phyloP scores from a whole-genome alignment of 2,888 invertebrate genomes.

The Cheilosia vulpina region DNA sequence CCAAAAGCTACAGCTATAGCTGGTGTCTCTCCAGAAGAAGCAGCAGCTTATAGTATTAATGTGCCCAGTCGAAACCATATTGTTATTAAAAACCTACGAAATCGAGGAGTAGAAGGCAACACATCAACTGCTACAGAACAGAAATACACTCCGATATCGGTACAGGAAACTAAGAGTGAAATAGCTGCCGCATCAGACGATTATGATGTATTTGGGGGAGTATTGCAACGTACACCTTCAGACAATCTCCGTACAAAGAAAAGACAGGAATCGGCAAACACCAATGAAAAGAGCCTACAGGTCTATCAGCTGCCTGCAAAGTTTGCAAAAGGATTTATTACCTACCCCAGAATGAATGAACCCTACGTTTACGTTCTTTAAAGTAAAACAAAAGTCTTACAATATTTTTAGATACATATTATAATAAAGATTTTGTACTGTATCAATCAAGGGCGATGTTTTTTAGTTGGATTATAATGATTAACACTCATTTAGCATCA shows the following conservation, averaged over 20 bases:
- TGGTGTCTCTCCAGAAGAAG: slow-evolving; percentile 85
- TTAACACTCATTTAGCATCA: too few species aligned
- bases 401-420: too few species aligned
- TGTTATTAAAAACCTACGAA: slow-evolving; percentile 77
- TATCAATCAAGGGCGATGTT: neutral
- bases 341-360: neutral
- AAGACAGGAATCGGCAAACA: neutral
- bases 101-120: neutral
- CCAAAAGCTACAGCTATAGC: slow-evolving; percentile 91
- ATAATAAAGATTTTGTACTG: too few species aligned
- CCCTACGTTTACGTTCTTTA: slow-evolving; percentile 13
- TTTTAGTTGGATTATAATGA: too few species aligned
- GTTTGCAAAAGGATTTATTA: slow-evolving; percentile 2
- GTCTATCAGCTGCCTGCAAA: slow-evolving; percentile 10
- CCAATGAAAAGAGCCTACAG: neutral
- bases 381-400: neutral
- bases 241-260: neutral
- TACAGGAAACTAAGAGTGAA: slow-evolving; percentile 19
- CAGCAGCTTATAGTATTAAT: slow-evolving; percentile 81
- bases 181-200: slow-evolving; percentile 36
- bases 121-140: neutral
- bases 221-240: neutral
- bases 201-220: slow-evolving; percentile 8
- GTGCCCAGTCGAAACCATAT: slow-evolving; percentile 80
- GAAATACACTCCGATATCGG: neutral